Percentiles rank a stretch among this genome's conserved stretches.
Conservation (phyloP, 2,888 invertebrate species). For the Drosophila mimetica region DNA sequence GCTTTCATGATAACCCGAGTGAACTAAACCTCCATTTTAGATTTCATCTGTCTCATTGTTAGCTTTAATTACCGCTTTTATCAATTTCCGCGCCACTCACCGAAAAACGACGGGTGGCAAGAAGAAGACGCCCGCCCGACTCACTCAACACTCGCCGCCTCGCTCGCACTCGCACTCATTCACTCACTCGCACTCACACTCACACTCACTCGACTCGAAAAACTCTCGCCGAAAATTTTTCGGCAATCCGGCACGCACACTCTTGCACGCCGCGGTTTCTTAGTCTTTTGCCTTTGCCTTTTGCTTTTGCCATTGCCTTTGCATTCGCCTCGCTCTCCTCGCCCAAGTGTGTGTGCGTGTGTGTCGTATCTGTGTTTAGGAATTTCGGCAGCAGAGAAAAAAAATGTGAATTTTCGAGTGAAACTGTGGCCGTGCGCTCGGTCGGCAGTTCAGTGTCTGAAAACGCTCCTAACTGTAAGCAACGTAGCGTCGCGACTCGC, state of each 20-base stretch:
- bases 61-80: slow-evolving; percentile 29
- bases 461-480: slow-evolving; percentile 84
- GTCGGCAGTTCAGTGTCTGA: slow-evolving; percentile 76
- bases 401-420: slow-evolving; percentile 54
- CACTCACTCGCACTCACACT: not conserved
- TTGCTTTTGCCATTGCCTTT: slow-evolving; percentile 14
- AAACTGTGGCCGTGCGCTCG: slow-evolving; percentile 49
- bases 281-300: slow-evolving; percentile 27
- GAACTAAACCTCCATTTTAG: slow-evolving; percentile 24
- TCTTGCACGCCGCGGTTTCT: not conserved
- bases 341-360: slow-evolving; percentile 10
- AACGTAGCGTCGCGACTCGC: slow-evolving; percentile 77
- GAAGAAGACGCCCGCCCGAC: slow-evolving; percentile 16
- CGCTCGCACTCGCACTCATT: slow-evolving; percentile 5
- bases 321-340: slow-evolving; percentile 12
- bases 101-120: not conserved
- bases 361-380: slow-evolving; percentile 44
- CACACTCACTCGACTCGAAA: slow-evolving; percentile 19
- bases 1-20: slow-evolving; percentile 3
- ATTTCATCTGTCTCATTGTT: slow-evolving; percentile 14
- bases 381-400: slow-evolving; percentile 59
- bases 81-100: slow-evolving; percentile 37
- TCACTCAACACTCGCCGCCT: slow-evolving; percentile 20
- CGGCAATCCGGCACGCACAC: slow-evolving; percentile 38
- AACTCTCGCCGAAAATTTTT: slow-evolving; percentile 31